Conservation (phyloP, 2,797 vertebrate species). For the Hapalemur alaotrensis region DNA sequence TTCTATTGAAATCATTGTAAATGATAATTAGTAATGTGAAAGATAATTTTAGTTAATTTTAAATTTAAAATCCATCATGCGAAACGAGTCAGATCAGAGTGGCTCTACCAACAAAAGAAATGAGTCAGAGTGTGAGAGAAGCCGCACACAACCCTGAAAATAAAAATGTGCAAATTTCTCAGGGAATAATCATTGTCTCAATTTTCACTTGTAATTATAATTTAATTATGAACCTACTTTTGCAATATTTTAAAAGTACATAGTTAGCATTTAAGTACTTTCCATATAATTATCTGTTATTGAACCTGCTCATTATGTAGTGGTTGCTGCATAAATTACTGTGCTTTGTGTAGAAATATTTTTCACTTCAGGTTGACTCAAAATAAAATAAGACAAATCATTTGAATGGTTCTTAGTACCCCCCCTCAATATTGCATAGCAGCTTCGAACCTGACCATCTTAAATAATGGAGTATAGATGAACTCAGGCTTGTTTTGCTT, state of each 20-base stretch:
- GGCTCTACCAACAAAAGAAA: slow-evolving; percentile 45
- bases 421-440: background rate
- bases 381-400: slow-evolving; percentile 66
- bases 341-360: slow-evolving; percentile 76
- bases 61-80: slow-evolving; percentile 73
- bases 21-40: slow-evolving; percentile 62
- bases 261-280: slow-evolving; percentile 78
- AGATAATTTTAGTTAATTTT: slow-evolving; percentile 62
- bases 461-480: background rate
- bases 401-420: background rate
- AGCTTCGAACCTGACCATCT: background rate
- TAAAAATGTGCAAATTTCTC: slow-evolving; percentile 54
- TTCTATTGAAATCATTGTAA: slow-evolving; percentile 62
- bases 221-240: slow-evolving; percentile 80
- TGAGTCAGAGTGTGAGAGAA: slow-evolving; percentile 51
- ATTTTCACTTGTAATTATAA: slow-evolving; percentile 81
- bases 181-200: slow-evolving; percentile 71
- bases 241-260: slow-evolving; percentile 76
- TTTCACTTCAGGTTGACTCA: slow-evolving; percentile 68
- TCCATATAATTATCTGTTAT: slow-evolving; percentile 79
- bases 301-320: slow-evolving; percentile 74
- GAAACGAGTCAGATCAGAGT: slow-evolving; percentile 50
- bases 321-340: slow-evolving; percentile 72
- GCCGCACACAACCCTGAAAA: background rate
- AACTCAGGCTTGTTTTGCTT: background rate